Evolutionary conservation across 2,797 vertebrate genomes (phyloP).

Genomic region (Pantherophis vulpinus): DNA sequence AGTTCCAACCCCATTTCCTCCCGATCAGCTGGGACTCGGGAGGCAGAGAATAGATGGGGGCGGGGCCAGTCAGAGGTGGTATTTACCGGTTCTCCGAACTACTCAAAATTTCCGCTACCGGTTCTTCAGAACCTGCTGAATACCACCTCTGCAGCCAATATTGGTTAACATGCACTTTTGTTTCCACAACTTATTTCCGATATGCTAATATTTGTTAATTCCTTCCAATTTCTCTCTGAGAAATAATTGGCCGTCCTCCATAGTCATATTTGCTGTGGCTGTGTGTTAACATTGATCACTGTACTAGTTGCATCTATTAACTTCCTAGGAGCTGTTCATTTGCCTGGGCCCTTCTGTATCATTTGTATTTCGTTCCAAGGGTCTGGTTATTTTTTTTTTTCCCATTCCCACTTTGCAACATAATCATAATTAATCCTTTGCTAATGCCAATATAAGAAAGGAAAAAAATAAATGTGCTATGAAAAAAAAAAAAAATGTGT

Average conservation of each 20-base stretch:
- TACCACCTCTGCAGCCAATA: too few species aligned
- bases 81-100: too few species aligned
- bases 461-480: neutral
- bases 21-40: too few species aligned
- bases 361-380: neutral
- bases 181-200: neutral
- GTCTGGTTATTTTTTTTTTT: neutral
- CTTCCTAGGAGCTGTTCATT: neutral
- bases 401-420: neutral
- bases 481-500: neutral
- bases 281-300: neutral
- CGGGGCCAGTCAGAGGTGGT: too few species aligned
- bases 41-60: too few species aligned
- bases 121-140: too few species aligned
- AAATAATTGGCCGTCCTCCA: neutral
- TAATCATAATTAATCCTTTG: slow-evolving; percentile 1
- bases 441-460: neutral
- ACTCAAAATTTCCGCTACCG: too few species aligned
- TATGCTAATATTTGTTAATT: neutral
- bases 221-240: neutral
- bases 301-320: neutral
- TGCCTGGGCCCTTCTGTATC: neutral
- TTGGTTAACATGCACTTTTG: neutral
- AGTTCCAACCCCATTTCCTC: too few species aligned
- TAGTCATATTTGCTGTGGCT: neutral